Conservation (phyloP, 2,113 vertebrate genomes). For the Ochotona curzoniae region DNA sequence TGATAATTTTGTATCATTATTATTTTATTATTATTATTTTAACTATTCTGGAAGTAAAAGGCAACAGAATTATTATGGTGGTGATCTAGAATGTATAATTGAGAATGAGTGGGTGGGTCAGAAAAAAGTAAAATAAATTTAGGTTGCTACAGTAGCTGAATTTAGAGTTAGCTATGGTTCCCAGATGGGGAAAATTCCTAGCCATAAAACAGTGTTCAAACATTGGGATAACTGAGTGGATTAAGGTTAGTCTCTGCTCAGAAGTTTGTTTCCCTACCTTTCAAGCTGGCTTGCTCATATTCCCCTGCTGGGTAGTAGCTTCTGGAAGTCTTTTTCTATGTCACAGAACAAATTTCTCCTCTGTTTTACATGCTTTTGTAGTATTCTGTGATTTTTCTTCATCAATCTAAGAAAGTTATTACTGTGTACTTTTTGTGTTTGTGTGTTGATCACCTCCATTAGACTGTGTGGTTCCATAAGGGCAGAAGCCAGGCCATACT, state of each 20-base stretch:
- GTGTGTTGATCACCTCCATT: neutral
- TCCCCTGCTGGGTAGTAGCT: neutral
- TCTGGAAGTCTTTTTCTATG: neutral
- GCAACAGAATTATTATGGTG: neutral
- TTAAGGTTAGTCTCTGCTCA: neutral
- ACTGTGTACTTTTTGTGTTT: neutral
- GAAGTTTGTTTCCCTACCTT: neutral
- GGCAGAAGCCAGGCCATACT: neutral
- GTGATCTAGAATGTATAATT: neutral
- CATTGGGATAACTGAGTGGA: too few species aligned
- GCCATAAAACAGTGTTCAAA: neutral
- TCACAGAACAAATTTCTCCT: neutral
- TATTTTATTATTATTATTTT: neutral
- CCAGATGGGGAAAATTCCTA: neutral
- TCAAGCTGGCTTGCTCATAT: neutral
- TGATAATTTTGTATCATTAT: neutral
- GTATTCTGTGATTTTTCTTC: neutral
- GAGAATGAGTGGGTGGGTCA: neutral
- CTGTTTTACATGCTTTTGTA: neutral
- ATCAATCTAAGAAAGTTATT: neutral
- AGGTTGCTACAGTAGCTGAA: neutral
- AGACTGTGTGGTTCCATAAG: neutral
- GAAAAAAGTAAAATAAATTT: neutral
- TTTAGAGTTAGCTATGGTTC: neutral
- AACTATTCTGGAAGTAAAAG: neutral